A percentile compares a stretch with the other conserved stretches of the same genome.
Conservation (phyloP, 2,888 invertebrate genomes). For the Fragum sueziense region DNA sequence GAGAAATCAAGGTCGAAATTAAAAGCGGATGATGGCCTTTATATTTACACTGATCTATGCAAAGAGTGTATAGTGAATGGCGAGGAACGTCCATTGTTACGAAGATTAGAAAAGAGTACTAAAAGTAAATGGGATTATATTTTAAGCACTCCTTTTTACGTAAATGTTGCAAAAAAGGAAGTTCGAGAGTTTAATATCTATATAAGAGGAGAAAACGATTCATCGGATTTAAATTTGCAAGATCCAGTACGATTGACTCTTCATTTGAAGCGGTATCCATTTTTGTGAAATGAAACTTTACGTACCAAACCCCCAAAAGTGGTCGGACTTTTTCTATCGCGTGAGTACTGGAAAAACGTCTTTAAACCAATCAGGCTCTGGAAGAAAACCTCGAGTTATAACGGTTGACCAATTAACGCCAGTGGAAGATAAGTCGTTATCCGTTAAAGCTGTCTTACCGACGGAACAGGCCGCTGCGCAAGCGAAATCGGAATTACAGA, state of each 20-base stretch:
- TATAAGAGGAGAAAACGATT: slow-evolving; percentile 39
- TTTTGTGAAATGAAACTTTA: slow-evolving; percentile 43
- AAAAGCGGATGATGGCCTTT: not conserved
- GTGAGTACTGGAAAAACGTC: slow-evolving; percentile 32
- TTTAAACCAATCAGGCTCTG: slow-evolving; percentile 39
- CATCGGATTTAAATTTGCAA: not conserved
- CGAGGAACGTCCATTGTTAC: slow-evolving; percentile 15
- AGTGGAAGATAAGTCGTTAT: slow-evolving; percentile 12
- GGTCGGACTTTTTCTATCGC: slow-evolving; percentile 46
- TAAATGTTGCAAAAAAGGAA: not conserved
- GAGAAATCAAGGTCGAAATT: slow-evolving; percentile 14
- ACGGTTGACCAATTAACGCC: slow-evolving; percentile 25
- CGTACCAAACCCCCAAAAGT: slow-evolving; percentile 54
- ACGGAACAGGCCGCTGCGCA: slow-evolving; percentile 44
- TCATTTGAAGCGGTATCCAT: slow-evolving; percentile 28
- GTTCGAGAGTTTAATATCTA: slow-evolving; percentile 39
- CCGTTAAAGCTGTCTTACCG: slow-evolving; percentile 47
- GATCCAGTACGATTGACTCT: slow-evolving; percentile 47
- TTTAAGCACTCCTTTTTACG: slow-evolving; percentile 1
- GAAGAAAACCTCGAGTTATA: slow-evolving; percentile 29
- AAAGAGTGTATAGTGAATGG: slow-evolving; percentile 20
- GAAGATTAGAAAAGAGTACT: slow-evolving; percentile 14
- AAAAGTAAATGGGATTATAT: slow-evolving; percentile 16
- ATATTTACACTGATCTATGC: slow-evolving; percentile 19
- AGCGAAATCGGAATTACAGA: slow-evolving; percentile 45